Base-by-base conservation (phyloP, 2,888 invertebrate species). In the Ennomos quercinarius region DNA sequence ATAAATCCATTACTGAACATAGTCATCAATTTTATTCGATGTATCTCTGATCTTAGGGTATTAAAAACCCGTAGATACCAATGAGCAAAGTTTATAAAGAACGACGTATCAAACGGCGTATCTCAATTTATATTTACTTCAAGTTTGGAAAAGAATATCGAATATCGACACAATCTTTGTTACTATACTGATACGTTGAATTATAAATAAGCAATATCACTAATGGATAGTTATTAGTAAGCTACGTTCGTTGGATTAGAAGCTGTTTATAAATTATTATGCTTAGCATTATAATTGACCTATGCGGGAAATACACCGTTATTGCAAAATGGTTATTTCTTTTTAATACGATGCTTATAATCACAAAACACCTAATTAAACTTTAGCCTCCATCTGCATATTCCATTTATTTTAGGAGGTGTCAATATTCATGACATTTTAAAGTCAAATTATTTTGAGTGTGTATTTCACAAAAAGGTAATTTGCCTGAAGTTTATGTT, bases 191-290 rank as follows among this genome's bases (percentile, higher is more conserved):
- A 71, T 71, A 65, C 67, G 72, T 74, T 75, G 70, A 74, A 78
- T 76, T 72, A 74, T 74, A 68, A 76, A 80, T 75, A 72, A 71
- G 45, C 70, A 59, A 67, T 57, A 59, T 48, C 70, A 37, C 61
- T 73, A 70, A 76, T 77, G 68, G 47, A 70, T 57, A 69, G 41
- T 50, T 66, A 70, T 76, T 73, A 73, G 63, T 67, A 66, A 65
- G 64, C 57, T 60, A 58, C 47, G 48, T 54, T 61, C 58, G 57
- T 51, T 57, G 58, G 71, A 68, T 67, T 63, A 71, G 70, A 63
- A 66, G 63, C 65, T 64, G 64, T 63, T 65, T 73, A 73, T 77
- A 69, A 74, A 77, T 77, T 67, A 41, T 41, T 42, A 46, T 52
- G 45, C 42, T 68, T 66, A 58, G 57, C 66, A 68, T 68, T 61